Evolutionary conservation across 2,113 vertebrate genomes (phyloP).

Genomic region (Epinephelus moara): DNA sequence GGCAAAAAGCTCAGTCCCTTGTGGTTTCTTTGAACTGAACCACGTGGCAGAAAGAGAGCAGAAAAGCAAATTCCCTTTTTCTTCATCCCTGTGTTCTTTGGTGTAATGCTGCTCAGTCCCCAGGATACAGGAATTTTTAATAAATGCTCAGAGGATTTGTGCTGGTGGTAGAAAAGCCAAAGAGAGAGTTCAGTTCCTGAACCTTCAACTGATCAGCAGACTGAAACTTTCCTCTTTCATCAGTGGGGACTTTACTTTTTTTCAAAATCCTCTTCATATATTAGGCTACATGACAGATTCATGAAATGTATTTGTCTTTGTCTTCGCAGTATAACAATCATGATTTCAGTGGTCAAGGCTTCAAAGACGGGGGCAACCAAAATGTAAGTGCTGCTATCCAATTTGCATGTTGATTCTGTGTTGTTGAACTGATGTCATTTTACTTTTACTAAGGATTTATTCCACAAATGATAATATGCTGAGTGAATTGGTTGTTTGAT

Average conservation of each 20-base stretch:
- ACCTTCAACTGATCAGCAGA: background rate
- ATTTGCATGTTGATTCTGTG: background rate
- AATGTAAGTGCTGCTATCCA: conserved; percentile 58
- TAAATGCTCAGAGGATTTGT: conserved; percentile 62
- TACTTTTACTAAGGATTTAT: background rate
- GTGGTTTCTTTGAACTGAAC: background rate
- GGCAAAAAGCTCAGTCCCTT: background rate
- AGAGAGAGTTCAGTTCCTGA: conserved; percentile 22
- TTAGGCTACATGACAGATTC: background rate
- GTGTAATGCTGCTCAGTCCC: conserved; percentile 47
- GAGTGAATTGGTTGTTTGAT: background rate
- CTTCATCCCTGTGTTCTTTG: conserved; percentile 18
- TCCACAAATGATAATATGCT: background rate
- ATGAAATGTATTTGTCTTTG: conserved; percentile 25
- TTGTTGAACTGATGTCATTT: background rate
- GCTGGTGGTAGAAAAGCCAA: conserved; percentile 23
- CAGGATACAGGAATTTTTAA: conserved; percentile 75
- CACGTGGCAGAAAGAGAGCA: background rate
- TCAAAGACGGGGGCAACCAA: conserved; percentile 44
- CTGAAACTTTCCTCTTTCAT: conserved; percentile 22
- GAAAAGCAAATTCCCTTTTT: conserved; percentile 29
- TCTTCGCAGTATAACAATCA: conserved; percentile 45
- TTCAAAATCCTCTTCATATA: background rate
- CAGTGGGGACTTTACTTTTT: background rate
- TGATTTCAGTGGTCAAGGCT: conserved; percentile 2